A percentile compares a stretch with the other conserved stretches of the same genome.
Conservation (phyloP, 2,113 vertebrate genomes). For the Halcyon senegalensis region DNA sequence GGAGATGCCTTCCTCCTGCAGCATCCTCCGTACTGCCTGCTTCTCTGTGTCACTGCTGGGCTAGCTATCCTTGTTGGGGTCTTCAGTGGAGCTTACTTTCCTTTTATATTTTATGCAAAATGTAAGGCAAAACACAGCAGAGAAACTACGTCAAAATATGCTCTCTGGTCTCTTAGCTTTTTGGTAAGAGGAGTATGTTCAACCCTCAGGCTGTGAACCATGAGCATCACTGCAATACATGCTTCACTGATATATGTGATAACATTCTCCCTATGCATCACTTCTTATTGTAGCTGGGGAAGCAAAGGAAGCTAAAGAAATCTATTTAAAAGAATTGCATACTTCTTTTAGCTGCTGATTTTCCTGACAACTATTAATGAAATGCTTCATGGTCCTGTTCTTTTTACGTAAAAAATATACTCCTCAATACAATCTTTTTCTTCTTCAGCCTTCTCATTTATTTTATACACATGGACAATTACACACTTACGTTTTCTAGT, state of each 20-base stretch:
- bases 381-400: not conserved
- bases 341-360: constrained; percentile 39
- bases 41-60: not conserved
- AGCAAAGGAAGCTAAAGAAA: constrained; percentile 22
- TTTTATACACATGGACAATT: not conserved
- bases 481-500: not conserved
- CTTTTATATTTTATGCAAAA: not conserved
- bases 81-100: rapidly evolving
- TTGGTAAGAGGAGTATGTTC: not conserved
- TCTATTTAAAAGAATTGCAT: not conserved
- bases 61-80: not conserved
- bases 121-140: not conserved
- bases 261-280: not conserved
- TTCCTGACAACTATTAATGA: constrained; percentile 23
- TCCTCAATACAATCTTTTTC: not conserved
- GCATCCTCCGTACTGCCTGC: not conserved
- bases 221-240: not conserved
- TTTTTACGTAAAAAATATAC: constrained; percentile 32
- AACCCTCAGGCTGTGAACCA: not conserved
- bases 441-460: not conserved
- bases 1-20: not conserved
- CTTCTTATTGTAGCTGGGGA: not conserved
- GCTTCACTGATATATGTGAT: not conserved
- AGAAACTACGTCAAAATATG: not conserved
- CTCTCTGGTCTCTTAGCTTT: not conserved